phyloP scores from a whole-genome alignment of 2,888 invertebrate species.

The Platycnemis pennipes region DNA sequence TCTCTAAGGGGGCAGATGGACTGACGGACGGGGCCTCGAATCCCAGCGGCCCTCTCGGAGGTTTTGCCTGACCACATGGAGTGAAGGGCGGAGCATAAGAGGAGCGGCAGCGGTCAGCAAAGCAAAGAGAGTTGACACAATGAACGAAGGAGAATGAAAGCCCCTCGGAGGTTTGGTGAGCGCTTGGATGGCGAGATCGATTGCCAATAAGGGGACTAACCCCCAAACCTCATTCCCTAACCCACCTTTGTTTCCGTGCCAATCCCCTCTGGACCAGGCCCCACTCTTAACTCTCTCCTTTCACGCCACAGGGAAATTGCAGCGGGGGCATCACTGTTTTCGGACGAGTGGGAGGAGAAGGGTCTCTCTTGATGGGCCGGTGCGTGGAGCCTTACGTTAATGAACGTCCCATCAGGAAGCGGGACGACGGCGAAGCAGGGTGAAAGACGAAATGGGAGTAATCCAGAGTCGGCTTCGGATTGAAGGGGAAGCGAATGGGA shows the following conservation, averaged over 20 bases:
- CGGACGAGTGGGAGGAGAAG: background rate
- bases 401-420: slow-evolving; percentile 22
- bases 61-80: background rate
- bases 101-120: background rate
- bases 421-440: background rate
- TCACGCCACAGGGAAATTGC: background rate
- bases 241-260: background rate
- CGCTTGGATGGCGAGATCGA: background rate
- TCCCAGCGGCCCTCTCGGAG: background rate
- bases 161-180: background rate
- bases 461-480: background rate
- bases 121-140: slow-evolving; percentile 13
- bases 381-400: background rate
- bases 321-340: background rate
- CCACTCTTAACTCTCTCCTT: background rate
- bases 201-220: background rate
- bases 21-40: background rate
- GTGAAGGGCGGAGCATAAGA: background rate
- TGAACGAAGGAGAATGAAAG: background rate
- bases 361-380: background rate
- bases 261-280: background rate
- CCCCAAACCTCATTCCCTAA: background rate
- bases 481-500: background rate
- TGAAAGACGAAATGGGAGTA: background rate
- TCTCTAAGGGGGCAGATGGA: background rate